Conservation (phyloP, 1,140 invertebrate genomes). For the Triops cancriformis region DNA sequence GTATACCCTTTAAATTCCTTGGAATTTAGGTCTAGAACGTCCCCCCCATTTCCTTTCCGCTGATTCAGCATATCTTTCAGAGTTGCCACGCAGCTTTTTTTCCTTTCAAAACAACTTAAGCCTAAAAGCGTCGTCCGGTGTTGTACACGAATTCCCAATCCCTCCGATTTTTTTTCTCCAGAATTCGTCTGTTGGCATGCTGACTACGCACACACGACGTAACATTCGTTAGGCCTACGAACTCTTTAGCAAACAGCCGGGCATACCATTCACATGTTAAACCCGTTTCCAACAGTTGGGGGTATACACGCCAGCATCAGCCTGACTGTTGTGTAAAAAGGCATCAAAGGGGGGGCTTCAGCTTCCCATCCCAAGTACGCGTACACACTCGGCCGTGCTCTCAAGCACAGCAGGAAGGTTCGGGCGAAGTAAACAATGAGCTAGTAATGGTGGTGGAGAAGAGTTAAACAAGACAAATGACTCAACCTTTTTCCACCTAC, state of each 20-base stretch:
- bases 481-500: constrained; percentile 11
- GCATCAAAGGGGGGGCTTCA: not conserved
- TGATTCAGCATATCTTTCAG: not conserved
- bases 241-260: not conserved
- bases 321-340: constrained; percentile 3
- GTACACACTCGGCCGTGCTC: not conserved
- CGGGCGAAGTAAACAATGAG: not conserved
- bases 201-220: not conserved
- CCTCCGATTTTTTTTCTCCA: not conserved
- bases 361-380: not conserved
- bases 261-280: not conserved
- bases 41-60: not conserved
- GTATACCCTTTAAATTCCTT: not conserved
- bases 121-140: not conserved
- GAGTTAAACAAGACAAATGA: constrained; percentile 10
- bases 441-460: constrained; percentile 3
- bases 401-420: not conserved
- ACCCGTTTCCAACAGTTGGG: not conserved
- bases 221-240: constrained; percentile 10
- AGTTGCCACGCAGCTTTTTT: not conserved
- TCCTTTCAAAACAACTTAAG: not conserved
- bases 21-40: not conserved
- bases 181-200: not conserved
- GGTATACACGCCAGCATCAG: not conserved
- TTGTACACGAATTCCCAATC: not conserved